A percentile compares a stretch with the other conserved stretches of the same genome.
These are phyloP conservation scores for Oithona nana DNA, from an alignment of 2,888 invertebrate genomes.

Conservation along the genomic window DNA sequence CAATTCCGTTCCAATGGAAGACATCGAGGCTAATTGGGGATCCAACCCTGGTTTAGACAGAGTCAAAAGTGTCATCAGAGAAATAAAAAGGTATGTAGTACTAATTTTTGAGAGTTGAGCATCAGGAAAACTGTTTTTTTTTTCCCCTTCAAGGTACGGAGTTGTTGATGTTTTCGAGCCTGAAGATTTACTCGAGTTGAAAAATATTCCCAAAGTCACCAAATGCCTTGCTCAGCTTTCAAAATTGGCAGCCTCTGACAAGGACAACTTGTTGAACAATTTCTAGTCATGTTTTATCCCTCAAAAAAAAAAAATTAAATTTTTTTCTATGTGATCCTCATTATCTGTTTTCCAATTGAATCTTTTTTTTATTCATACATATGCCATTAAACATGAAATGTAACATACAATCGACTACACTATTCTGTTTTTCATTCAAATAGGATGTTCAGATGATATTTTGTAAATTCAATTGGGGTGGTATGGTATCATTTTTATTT, in stretches of 20 bases:
- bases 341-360: too few species aligned
- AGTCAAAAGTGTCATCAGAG: slow-evolving; percentile 9
- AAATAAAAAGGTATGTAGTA: neutral
- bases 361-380: too few species aligned
- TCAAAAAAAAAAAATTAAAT: too few species aligned
- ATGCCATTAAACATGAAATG: neutral
- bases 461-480: too few species aligned
- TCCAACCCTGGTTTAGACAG: slow-evolving; percentile 13
- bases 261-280: slow-evolving; percentile 10
- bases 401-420: slow-evolving; percentile 6
- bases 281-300: too few species aligned
- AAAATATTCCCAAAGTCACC: slow-evolving; percentile 17
- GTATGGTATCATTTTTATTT: too few species aligned
- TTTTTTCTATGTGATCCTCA: too few species aligned
- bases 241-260: slow-evolving; percentile 16
- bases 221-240: slow-evolving; percentile 16
- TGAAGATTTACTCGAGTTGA: slow-evolving; percentile 15
- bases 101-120: too few species aligned
- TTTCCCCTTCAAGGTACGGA: slow-evolving; percentile 9
- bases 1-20: slow-evolving; percentile 17
- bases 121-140: too few species aligned
- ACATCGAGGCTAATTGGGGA: slow-evolving; percentile 14
- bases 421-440: too few species aligned
- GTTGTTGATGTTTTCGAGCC: slow-evolving; percentile 16
- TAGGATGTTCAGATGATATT: neutral